These are phyloP conservation scores for Labeo rohita DNA, from an alignment of 2,113 vertebrate species.

Conservation along the genomic window DNA sequence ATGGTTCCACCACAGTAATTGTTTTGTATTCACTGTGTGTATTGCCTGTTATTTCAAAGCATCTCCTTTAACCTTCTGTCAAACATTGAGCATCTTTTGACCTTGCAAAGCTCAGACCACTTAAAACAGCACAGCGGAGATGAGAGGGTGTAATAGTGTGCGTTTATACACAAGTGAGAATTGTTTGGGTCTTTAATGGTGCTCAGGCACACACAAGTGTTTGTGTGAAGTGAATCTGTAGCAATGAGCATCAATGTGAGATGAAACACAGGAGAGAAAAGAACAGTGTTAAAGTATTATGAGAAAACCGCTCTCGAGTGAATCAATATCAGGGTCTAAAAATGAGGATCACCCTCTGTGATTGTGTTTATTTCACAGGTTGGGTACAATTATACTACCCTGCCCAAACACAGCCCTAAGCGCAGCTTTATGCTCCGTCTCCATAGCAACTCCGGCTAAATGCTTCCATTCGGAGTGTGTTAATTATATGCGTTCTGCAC, in stretches of 20 bases:
- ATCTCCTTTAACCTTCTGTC: not conserved
- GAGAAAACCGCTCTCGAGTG: not conserved
- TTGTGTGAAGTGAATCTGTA: not conserved
- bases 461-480: conserved; percentile 58
- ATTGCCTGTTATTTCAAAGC: not conserved
- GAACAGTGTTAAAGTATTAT: not conserved
- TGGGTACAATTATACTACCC: conserved; percentile 55
- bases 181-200: not conserved
- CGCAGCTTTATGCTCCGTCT: conserved; percentile 56
- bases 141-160: not conserved
- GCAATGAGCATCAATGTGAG: not conserved
- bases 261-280: not conserved
- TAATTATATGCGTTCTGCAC: conserved; percentile 62
- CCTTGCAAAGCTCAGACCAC: not conserved
- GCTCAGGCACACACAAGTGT: not conserved
- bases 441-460: conserved; percentile 66
- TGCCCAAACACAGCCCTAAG: conserved; percentile 38
- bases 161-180: not conserved
- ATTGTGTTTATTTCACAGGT: conserved; percentile 49
- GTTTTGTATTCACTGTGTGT: not conserved
- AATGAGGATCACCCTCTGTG: not conserved
- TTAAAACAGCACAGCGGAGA: conserved; percentile 15
- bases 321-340: conserved; percentile 28
- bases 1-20: not conserved
- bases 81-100: not conserved